Conservation (phyloP, 2,797 vertebrate species). For the Nannoperca obscura region DNA sequence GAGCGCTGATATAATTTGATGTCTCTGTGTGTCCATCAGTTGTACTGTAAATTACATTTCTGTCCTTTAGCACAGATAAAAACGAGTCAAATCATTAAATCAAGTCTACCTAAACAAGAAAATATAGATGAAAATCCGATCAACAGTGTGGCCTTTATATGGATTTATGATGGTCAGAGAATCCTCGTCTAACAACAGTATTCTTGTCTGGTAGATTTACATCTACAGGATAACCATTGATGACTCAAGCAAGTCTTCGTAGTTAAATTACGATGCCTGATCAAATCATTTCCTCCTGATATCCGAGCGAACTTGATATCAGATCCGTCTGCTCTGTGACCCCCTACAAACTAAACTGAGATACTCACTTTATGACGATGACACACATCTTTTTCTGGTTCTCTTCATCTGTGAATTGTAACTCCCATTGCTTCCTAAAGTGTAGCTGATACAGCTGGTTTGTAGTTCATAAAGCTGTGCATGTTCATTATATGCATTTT, state of each 20-base stretch:
- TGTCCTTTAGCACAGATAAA: background rate
- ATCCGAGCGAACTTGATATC: constrained; percentile 11
- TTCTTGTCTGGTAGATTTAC: background rate
- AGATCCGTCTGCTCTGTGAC: constrained; percentile 1
- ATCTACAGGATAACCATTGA: background rate
- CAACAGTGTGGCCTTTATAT: background rate
- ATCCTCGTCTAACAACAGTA: background rate
- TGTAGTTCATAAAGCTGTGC: background rate
- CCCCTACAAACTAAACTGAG: background rate
- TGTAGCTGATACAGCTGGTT: background rate
- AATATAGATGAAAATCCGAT: background rate
- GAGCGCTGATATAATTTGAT: constrained; percentile 1
- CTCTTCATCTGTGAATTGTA: too few species aligned
- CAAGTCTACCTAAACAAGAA: background rate
- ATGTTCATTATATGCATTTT: too few species aligned
- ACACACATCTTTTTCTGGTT: background rate
- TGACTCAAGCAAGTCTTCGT: constrained; percentile 6
- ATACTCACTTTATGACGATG: background rate
- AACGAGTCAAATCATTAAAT: background rate
- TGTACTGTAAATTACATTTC: constrained; percentile 11
- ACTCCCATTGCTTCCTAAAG: too few species aligned
- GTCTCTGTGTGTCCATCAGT: constrained; percentile 7
- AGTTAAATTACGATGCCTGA: constrained; percentile 7
- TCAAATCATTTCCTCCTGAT: constrained; percentile 18
- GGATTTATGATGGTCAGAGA: constrained; percentile 3